A percentile compares a stretch with the other conserved stretches of the same genome.
These are phyloP conservation scores for Brachionus rubens DNA, from an alignment of 1,140 invertebrate species.

Conservation along the genomic window DNA sequence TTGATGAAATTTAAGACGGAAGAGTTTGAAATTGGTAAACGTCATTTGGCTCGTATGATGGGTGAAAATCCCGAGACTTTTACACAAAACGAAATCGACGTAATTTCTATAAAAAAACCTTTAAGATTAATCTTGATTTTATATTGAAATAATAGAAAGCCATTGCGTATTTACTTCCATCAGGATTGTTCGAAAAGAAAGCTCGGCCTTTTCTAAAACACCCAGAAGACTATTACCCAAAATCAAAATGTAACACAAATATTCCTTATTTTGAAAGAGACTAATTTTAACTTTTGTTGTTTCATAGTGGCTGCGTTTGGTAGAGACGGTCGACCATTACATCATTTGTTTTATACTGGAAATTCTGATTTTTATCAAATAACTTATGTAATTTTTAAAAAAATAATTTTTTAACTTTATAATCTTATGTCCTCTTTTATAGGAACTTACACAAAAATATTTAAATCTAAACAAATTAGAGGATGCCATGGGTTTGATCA, in stretches of 20 bases:
- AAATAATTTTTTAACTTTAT: not conserved
- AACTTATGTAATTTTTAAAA: constrained; percentile 18
- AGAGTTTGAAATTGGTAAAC: constrained; percentile 83
- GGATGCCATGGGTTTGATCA: constrained; percentile 34
- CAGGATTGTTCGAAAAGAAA: constrained; percentile 74
- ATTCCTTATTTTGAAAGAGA: too few relatives aligned
- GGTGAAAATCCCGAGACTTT: constrained; percentile 81
- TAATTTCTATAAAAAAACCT: constrained; percentile 59
- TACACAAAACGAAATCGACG: constrained; percentile 80
- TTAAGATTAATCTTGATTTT: not conserved
- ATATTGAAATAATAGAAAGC: constrained; percentile 67
- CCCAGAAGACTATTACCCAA: constrained; percentile 79
- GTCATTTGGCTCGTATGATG: constrained; percentile 98
- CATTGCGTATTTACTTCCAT: constrained; percentile 86
- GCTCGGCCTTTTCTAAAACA: constrained; percentile 81
- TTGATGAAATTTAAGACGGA: constrained; percentile 70
- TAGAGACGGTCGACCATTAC: constrained; percentile 76
- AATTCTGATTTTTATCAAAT: constrained; percentile 72
- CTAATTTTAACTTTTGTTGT: not conserved
- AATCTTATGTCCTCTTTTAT: not conserved
- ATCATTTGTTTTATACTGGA: constrained; percentile 83
- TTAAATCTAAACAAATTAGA: constrained; percentile 41
- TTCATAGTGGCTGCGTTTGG: constrained; percentile 79
- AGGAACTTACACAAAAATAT: constrained; percentile 45
- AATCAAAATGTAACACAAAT: constrained; percentile 57